phyloP scores from a whole-genome alignment of 2,888 invertebrate genomes.

The Drosophila paramelanica region DNA sequence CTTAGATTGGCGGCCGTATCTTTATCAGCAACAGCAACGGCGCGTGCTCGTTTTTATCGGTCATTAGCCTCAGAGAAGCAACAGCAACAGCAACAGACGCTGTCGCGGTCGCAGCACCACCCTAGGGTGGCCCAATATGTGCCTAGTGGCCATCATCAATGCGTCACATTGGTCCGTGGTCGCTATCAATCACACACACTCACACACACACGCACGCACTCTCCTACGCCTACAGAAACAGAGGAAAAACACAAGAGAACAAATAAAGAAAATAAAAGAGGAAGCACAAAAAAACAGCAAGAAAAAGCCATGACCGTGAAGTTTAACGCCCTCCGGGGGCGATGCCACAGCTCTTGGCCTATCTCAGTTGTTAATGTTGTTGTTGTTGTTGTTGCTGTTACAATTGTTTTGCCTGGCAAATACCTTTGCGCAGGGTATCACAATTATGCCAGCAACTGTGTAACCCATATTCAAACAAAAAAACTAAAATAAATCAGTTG shows the following conservation, averaged over 20 bases:
- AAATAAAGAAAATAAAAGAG: slow-evolving; percentile 2
- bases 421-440: neutral
- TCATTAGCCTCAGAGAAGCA: slow-evolving; percentile 64
- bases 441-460: neutral
- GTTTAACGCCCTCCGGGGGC: slow-evolving; percentile 78
- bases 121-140: slow-evolving; percentile 12
- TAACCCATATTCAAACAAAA: no score
- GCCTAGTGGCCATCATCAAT: slow-evolving; percentile 67
- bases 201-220: slow-evolving; percentile 3
- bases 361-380: slow-evolving; percentile 30
- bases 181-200: slow-evolving; percentile 56
- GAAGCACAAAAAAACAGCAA: slow-evolving; percentile 14
- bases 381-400: slow-evolving; percentile 9
- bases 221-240: slow-evolving; percentile 25
- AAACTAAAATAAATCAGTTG: no score
- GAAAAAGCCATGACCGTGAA: slow-evolving; percentile 81
- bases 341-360: slow-evolving; percentile 43
- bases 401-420: slow-evolving; percentile 15
- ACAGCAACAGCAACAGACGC: neutral
- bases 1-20: slow-evolving; percentile 39
- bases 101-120: neutral
- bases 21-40: slow-evolving; percentile 38
- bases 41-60: slow-evolving; percentile 75
- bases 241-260: slow-evolving; percentile 4
- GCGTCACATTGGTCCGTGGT: slow-evolving; percentile 58